Evolutionary conservation across 2,797 vertebrate species (phyloP).

Genomic region (Tiaroga cobitis): DNA sequence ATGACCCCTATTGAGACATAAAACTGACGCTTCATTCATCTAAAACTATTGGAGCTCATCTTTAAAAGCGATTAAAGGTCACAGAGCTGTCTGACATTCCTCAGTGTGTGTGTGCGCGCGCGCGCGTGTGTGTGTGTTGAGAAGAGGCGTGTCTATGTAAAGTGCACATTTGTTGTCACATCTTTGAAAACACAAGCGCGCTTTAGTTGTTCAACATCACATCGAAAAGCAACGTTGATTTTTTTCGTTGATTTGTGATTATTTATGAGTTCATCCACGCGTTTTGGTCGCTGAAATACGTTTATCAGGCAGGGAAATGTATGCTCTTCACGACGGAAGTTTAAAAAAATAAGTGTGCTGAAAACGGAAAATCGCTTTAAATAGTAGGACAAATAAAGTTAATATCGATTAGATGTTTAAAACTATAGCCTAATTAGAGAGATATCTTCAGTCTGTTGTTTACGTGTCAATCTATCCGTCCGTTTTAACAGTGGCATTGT

Average conservation of each 20-base stretch:
- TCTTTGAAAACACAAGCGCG: constrained; percentile 21
- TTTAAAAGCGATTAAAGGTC: constrained; percentile 50
- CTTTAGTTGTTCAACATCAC: background rate
- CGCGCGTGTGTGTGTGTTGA: constrained; percentile 17
- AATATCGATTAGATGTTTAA: background rate
- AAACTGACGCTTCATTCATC: constrained; percentile 34
- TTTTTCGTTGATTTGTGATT: constrained; percentile 45
- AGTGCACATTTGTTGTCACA: constrained; percentile 31
- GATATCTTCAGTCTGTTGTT: background rate
- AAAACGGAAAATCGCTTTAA: constrained; percentile 6
- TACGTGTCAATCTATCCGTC: background rate
- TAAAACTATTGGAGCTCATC: constrained; percentile 33
- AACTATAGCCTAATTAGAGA: background rate
- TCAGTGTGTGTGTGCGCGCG: background rate
- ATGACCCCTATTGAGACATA: constrained; percentile 37
- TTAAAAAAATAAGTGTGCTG: background rate
- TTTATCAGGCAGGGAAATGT: too few species aligned
- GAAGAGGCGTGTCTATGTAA: constrained; percentile 39
- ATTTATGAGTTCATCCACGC: background rate
- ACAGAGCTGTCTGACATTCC: constrained; percentile 36
- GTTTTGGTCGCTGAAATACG: background rate
- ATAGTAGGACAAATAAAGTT: background rate
- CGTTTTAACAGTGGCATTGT: constrained; percentile 1
- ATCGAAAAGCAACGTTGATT: background rate
- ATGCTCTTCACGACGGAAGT: background rate